Evolutionary conservation across 2,797 vertebrate genomes (phyloP), one percentile per base, ranked within the genome.

Genomic region (Linurgus olivaceus): DNA sequence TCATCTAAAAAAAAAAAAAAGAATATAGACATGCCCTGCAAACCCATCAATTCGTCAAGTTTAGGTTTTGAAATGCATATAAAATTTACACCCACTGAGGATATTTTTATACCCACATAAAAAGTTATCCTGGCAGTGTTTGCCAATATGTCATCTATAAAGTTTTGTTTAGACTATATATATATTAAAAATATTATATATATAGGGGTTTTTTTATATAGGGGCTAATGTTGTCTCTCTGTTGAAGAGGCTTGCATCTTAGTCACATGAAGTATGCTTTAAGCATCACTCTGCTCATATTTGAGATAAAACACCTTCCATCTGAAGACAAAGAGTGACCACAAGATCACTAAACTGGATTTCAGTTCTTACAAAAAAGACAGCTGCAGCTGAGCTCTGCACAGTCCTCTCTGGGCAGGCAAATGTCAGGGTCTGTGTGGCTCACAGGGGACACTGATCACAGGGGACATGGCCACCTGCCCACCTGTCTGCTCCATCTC

Each of bases 21-120:
- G 54, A 90, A 88, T 78, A 92, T 20, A 75, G 59, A 65, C 92
- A 58, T 94, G 77, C 59, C 91, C 91, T 92, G 82, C 84, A 96
- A 95, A 95, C 44, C 70, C 91, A 97, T 97, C 91, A 88, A 93
- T 97, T 97, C 80, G 15, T 97, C 96, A 97, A 88, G 76, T 96
- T 96, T 94, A 89, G 96, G 93, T 96, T 97, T 96, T 94, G 95
- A 97, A 97, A 98, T 85, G 94, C 97, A 95, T 93, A 94, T 93
- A 96, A 96, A 97, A 97, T 96, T 96, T 96, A 97, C 70, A 96
- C 93, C 77, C 88, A 88, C 85, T 68, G 89, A 97, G 84, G 91
- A 97, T 97, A 97, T 97, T 97, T 98, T 98, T 97, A 97, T 97
- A 88, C 47, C 45, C 80, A 94, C 91, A 96, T 97, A 97, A 97